Evolutionary conservation across 2,113 vertebrate genomes (phyloP).

Genomic region (Peromyscus leucopus): DNA sequence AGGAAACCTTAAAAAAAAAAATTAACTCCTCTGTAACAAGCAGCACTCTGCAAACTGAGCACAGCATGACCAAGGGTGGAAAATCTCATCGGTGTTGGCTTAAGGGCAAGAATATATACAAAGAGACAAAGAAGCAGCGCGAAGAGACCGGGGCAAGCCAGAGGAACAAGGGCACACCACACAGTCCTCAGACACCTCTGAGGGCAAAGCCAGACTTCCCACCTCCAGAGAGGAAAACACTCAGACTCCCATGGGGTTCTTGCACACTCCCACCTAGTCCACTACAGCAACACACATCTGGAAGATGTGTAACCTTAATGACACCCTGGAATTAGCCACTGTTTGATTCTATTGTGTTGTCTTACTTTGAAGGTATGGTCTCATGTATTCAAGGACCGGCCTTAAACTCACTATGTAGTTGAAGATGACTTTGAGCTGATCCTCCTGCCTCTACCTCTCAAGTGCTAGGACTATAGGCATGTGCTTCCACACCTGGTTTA

Average conservation of each 20-base stretch:
- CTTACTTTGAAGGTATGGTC: background rate
- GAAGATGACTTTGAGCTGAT: background rate
- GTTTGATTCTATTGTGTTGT: background rate
- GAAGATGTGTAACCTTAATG: background rate
- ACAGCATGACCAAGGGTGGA: slow-evolving; percentile 63
- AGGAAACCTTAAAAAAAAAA: slow-evolving; percentile 71
- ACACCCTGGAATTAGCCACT: background rate
- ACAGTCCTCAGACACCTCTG: background rate
- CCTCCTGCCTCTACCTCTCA: background rate
- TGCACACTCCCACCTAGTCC: background rate
- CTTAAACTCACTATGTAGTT: background rate
- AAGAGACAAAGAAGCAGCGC: background rate
- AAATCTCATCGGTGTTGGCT: slow-evolving; percentile 74
- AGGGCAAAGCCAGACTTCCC: background rate
- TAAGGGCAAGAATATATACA: slow-evolving; percentile 36
- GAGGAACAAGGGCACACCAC: background rate
- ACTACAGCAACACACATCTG: background rate
- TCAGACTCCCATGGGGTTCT: background rate
- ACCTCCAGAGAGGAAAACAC: background rate
- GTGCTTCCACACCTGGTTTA: background rate
- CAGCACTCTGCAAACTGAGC: slow-evolving; percentile 53
- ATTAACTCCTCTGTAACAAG: slow-evolving; percentile 44
- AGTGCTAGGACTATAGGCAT: background rate
- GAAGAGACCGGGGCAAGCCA: background rate
- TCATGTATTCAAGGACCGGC: background rate